Percentiles rank a stretch among this genome's conserved stretches.
Conservation (phyloP, 2,113 vertebrate genomes). For the Xiphophorus hellerii region DNA sequence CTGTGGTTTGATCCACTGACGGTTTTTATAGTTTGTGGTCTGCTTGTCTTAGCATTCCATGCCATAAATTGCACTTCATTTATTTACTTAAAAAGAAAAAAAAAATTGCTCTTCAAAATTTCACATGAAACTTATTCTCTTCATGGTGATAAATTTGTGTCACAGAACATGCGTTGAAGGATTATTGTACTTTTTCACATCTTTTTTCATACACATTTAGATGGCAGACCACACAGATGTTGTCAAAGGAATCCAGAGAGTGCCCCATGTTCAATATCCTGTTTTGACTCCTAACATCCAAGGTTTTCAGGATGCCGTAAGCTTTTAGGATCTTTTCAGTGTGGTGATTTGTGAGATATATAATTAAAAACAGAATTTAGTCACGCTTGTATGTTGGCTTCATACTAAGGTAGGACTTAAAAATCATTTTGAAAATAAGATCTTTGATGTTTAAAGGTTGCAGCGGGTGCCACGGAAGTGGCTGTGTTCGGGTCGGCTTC, state of each 20-base stretch:
- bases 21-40: conserved; percentile 23
- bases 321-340: conserved; percentile 62
- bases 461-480: conserved; percentile 91
- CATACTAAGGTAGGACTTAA: conserved; percentile 26
- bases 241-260: conserved; percentile 85
- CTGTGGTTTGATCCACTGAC: conserved; percentile 15
- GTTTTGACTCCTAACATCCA: conserved; percentile 94
- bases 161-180: conserved; percentile 18
- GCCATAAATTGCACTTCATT: conserved; percentile 32
- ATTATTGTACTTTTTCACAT: conserved; percentile 52
- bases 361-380: conserved; percentile 7
- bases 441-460: conserved; percentile 79
- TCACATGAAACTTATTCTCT: conserved; percentile 12
- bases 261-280: conserved; percentile 87
- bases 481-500: conserved; percentile 94
- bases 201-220: conserved; percentile 75
- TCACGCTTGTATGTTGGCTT: conserved; percentile 11
- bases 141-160: conserved; percentile 28
- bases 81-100: conserved; percentile 5
- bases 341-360: conserved; percentile 12
- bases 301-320: conserved; percentile 92
- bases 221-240: conserved; percentile 95
- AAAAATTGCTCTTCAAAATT: not conserved
- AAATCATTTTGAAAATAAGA: conserved; percentile 31
- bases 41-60: conserved; percentile 6